A percentile compares a stretch with the other conserved stretches of the same genome.
Conservation (phyloP, 2,888 invertebrate genomes). For the Oxycera nigricornis region DNA sequence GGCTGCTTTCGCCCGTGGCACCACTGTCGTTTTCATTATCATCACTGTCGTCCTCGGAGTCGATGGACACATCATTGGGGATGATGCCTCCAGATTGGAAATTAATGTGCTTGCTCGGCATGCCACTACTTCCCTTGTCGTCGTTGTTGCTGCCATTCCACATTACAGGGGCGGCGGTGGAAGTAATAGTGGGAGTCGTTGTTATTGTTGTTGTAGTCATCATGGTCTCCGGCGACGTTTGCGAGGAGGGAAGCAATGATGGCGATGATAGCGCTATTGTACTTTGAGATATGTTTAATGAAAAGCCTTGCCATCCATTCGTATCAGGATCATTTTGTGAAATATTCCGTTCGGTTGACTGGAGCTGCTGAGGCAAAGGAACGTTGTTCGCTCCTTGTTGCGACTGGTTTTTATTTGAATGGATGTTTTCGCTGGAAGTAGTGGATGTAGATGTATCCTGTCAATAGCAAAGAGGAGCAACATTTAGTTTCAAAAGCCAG, state of each 20-base stretch:
- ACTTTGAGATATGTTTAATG: slow-evolving; percentile 8
- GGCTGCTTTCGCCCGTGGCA: slow-evolving; percentile 9
- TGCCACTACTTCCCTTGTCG: slow-evolving; percentile 42
- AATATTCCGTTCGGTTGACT: slow-evolving; percentile 26
- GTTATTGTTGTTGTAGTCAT: slow-evolving; percentile 41
- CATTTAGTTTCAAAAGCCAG: background rate
- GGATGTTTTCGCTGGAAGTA: background rate
- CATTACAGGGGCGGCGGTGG: slow-evolving; percentile 33
- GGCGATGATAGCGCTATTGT: slow-evolving; percentile 10
- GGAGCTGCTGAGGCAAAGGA: background rate
- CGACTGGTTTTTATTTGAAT: background rate
- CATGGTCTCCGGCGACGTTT: background rate
- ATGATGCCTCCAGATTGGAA: slow-evolving; percentile 33
- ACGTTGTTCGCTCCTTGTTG: background rate
- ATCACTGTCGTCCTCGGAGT: slow-evolving; percentile 20
- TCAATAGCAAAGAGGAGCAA: background rate
- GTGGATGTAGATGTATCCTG: slow-evolving; percentile 1
- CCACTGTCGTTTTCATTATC: slow-evolving; percentile 8
- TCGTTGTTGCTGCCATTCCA: slow-evolving; percentile 26
- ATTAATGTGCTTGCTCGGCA: slow-evolving; percentile 38
- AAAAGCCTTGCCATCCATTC: slow-evolving; percentile 30
- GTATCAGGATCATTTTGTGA: slow-evolving; percentile 18
- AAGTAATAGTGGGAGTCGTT: slow-evolving; percentile 39
- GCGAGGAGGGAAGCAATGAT: background rate
- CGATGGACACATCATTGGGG: slow-evolving; percentile 29